A percentile compares a stretch with the other conserved stretches of the same genome.
phyloP scores from a whole-genome alignment of 2,113 vertebrate genomes.

The Bufo gargarizans region DNA sequence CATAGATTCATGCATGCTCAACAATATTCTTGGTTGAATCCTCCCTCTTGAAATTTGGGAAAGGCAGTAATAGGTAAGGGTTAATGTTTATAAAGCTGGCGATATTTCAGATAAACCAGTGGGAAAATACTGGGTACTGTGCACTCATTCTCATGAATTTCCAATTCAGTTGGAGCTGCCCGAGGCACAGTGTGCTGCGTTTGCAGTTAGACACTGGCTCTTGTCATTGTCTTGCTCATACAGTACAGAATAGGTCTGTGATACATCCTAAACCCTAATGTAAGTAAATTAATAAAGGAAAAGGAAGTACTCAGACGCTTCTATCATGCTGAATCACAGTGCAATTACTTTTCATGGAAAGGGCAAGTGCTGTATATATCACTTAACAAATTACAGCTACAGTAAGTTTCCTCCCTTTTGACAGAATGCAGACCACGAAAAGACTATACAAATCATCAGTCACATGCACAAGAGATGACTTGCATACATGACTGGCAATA shows the following conservation, averaged over 20 bases:
- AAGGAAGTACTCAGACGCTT: slow-evolving; percentile 25
- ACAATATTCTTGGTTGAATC: not conserved
- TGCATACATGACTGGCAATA: not conserved
- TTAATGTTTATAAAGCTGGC: slow-evolving; percentile 1
- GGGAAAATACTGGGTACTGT: slow-evolving; percentile 18
- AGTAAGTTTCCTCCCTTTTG: not conserved
- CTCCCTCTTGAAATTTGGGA: not conserved
- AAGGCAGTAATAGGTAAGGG: not conserved
- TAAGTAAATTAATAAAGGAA: slow-evolving; percentile 2
- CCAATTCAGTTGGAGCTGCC: slow-evolving; percentile 33
- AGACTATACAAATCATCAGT: not conserved
- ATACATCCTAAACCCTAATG: slow-evolving; percentile 27
- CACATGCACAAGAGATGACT: not conserved
- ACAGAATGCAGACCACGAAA: slow-evolving; percentile 1
- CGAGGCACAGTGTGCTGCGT: slow-evolving; percentile 26
- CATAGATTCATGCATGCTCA: not conserved
- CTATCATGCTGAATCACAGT: slow-evolving; percentile 28
- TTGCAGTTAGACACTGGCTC: slow-evolving; percentile 22
- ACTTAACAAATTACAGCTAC: not conserved
- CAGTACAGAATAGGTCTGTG: slow-evolving; percentile 11
- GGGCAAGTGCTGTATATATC: slow-evolving; percentile 1
- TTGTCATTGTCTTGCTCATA: not conserved
- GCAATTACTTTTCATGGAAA: slow-evolving; percentile 24
- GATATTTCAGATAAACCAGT: not conserved
- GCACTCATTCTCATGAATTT: slow-evolving; percentile 31